These are phyloP conservation scores for Clarias fuscus DNA, from an alignment of 2,797 vertebrate genomes.

Conservation along the genomic window DNA sequence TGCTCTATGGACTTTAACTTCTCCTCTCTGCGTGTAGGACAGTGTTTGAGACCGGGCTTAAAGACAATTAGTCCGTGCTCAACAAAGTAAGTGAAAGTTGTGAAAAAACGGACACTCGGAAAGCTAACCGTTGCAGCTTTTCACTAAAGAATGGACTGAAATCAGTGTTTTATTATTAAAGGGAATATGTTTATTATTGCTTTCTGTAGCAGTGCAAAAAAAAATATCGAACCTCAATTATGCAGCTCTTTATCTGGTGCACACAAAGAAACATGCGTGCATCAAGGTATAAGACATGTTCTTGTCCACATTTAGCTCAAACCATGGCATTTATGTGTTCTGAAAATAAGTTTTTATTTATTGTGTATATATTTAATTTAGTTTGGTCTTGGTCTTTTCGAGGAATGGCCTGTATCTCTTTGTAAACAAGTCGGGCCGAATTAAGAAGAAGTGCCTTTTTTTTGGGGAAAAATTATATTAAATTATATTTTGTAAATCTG, in stretches of 20 bases:
- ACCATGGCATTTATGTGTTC: slow-evolving; percentile 54
- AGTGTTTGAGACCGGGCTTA: slow-evolving; percentile 21
- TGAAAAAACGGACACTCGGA: slow-evolving; percentile 47
- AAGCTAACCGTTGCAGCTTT: slow-evolving; percentile 56
- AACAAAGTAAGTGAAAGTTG: slow-evolving; percentile 39
- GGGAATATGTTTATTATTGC: slow-evolving; percentile 68
- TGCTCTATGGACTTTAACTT: slow-evolving; percentile 31
- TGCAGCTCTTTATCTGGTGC: slow-evolving; percentile 41
- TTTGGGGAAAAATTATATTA: slow-evolving; percentile 74
- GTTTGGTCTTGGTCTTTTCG: slow-evolving; percentile 62
- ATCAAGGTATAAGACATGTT: slow-evolving; percentile 55
- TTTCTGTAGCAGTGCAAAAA: slow-evolving; percentile 53
- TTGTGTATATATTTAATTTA: slow-evolving; percentile 79
- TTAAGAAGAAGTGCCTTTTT: slow-evolving; percentile 75
- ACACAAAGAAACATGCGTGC: slow-evolving; percentile 51
- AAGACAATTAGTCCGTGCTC: slow-evolving; percentile 1
- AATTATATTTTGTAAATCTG: slow-evolving; percentile 61
- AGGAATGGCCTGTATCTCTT: slow-evolving; percentile 63
- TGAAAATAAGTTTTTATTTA: slow-evolving; percentile 46
- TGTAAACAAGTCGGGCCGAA: slow-evolving; percentile 62
- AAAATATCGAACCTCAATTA: slow-evolving; percentile 29
- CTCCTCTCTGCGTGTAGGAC: slow-evolving; percentile 10
- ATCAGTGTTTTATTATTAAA: slow-evolving; percentile 69
- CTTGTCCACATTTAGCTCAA: slow-evolving; percentile 58
- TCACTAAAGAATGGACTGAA: slow-evolving; percentile 54